Base-by-base conservation (phyloP, 2,888 invertebrate species). In the Idaea aversata region DNA sequence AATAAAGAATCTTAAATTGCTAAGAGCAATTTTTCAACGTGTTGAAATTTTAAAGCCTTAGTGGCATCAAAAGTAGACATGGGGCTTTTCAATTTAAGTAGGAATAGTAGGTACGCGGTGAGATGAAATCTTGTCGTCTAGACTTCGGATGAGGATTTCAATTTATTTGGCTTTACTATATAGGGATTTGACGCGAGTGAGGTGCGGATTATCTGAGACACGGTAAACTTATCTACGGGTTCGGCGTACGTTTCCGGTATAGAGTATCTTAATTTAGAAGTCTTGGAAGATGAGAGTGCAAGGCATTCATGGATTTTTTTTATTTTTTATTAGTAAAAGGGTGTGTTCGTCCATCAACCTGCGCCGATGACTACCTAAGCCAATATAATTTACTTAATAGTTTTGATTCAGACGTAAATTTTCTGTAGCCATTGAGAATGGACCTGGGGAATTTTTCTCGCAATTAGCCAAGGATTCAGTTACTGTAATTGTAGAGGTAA, bases 1-100 rank as follows among this genome's bases (percentile, higher is more conserved):
- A 5, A 4, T 36, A 36, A 7, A 47, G 7, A 47, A 36, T 36
- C 13, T 3, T 47, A 13, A 47, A 47, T 47, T 13, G 10, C 47
- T 47, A 13, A 5, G 47, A 47, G 36, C 10, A 10, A 36, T 7
- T 36, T 4, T 36, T 5, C 47, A 13, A 47, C 6, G 47, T 47
- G 13, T 86, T 86, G 84, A 84, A 86, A 85, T 87, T 84, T 84
- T 82, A 85, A 84, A 25, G 25, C 25, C 25, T 25, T 25, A 25
- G 25, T 25, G 25, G 25, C 25, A 25, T 25, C 25, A 25, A 25
- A 67, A 75, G 75, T 72, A 75, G 76, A 81, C 78, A 74, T 80
- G 78, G 79, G 80, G 81, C 82, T 69, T 81, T 86, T 81, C 85
- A 84, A 86, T 87, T 86, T 85, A 79, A 79, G 78, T 66, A 63